A percentile compares a stretch with the other conserved stretches of the same genome.
Evolutionary conservation across 2,113 vertebrate genomes (phyloP).

Genomic region (Poecile atricapillus): DNA sequence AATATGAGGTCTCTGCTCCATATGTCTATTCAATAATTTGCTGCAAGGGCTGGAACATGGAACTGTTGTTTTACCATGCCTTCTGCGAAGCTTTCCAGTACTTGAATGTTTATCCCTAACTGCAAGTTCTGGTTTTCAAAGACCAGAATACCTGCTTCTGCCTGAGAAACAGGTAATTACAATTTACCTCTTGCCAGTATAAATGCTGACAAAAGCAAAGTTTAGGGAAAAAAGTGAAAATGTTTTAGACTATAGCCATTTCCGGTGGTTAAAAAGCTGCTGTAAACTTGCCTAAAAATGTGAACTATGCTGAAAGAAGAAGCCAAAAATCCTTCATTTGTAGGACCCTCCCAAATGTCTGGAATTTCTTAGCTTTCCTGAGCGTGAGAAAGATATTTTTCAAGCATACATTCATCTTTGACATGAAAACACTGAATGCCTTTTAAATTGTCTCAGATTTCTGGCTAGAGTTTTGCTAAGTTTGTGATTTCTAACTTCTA

Average conservation of each 20-base stretch:
- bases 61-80: neutral
- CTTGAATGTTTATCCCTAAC: neutral
- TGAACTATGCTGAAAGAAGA: constrained; percentile 37
- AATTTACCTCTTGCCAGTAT: neutral
- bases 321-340: constrained; percentile 40
- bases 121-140: neutral
- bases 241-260: neutral
- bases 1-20: neutral
- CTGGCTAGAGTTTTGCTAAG: neutral
- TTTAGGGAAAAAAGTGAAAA: neutral
- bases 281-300: constrained; percentile 52
- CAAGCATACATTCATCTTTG: neutral
- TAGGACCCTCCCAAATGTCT: constrained; percentile 11
- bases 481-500: neutral
- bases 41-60: neutral
- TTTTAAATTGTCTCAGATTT: neutral
- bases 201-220: neutral
- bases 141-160: neutral
- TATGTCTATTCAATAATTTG: neutral
- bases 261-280: neutral
- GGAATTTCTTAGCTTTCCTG: constrained; percentile 41
- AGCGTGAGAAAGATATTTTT: neutral
- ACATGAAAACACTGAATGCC: neutral
- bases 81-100: neutral
- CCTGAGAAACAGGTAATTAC: neutral